Base-by-base conservation (phyloP, 2,797 vertebrate genomes). In the Peromyscus nudipes region DNA sequence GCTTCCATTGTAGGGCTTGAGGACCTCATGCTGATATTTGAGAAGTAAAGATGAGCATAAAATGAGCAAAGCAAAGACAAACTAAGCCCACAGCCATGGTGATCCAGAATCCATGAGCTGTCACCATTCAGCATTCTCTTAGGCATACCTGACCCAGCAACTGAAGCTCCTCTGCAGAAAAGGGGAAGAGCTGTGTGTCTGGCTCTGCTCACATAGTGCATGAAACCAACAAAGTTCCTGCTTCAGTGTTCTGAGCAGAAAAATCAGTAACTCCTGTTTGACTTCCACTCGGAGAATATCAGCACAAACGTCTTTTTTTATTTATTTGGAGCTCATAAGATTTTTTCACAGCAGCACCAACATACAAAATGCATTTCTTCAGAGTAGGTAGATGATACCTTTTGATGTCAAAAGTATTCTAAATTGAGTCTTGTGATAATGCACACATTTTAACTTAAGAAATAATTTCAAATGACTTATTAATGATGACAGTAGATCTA, bases 381-480 rank as follows among this genome's bases (percentile, higher is more conserved):
- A 64, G 57, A 87, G 31, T 27, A 92, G 23, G 46, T 29, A 23
- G 43, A 73, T 81, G 95, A 91, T 5, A 16, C 37, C 60, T 92
- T 89, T 80, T 19, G 23, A 85, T 87, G 52, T 43, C 21, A 81
- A 76, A 8, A 3, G 19, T 76, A 8, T 65, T 93, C 27, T 67
- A 67, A 80, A 49, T 55, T 76, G 37, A 80, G 40, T 89, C 85
- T 2, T 85, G 80, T 73, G 31, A 75, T 27, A 77, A 16, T 46
- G 62, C 21, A 85, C 13, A 96, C 29, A 89, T 69, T 96, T 80
- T 71, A 27, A 91, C 21, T 40, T 80, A 25, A 93, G 65, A 76
- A 79, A 46, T 77, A 62, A 69, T 25, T 65, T 57, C 17, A 40
- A 80, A 57, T 83, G 89, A 31, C 29, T 82, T 95, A 80, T 60